Evolutionary conservation across 2,797 vertebrate species (phyloP).

Genomic region (Nannoperca obscura): DNA sequence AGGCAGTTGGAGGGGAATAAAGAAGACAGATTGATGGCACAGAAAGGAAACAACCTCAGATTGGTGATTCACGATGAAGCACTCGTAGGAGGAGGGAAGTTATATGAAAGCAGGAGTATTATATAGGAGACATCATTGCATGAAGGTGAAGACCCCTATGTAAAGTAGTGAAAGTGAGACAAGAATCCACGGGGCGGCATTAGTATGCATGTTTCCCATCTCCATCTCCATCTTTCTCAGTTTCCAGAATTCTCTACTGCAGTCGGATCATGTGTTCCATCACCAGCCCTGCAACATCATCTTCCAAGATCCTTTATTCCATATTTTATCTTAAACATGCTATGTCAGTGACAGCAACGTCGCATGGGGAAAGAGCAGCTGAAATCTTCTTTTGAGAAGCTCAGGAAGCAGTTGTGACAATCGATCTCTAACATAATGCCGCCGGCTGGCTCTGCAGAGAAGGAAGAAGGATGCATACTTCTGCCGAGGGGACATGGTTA

Average conservation of each 20-base stretch:
- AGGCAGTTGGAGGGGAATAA: slow-evolving; percentile 37
- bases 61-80: slow-evolving; percentile 45
- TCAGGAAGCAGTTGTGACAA: slow-evolving; percentile 55
- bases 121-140: slow-evolving; percentile 43
- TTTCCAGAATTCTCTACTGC: slow-evolving; percentile 51
- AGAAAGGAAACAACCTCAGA: slow-evolving; percentile 24
- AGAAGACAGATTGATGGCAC: slow-evolving; percentile 47
- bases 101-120: slow-evolving; percentile 24
- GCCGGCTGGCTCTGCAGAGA: slow-evolving; percentile 46
- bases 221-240: slow-evolving; percentile 47
- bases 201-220: slow-evolving; percentile 64
- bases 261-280: slow-evolving; percentile 67
- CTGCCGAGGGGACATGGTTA: slow-evolving; percentile 54
- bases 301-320: slow-evolving; percentile 60
- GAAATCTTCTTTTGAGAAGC: slow-evolving; percentile 56
- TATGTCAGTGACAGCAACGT: slow-evolving; percentile 56
- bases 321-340: slow-evolving; percentile 68
- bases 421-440: slow-evolving; percentile 45
- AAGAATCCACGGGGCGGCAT: slow-evolving; percentile 59
- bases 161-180: slow-evolving; percentile 50
- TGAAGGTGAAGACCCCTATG: slow-evolving; percentile 46
- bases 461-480: slow-evolving; percentile 28
- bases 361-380: slow-evolving; percentile 46
- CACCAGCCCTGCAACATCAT: slow-evolving; percentile 60
- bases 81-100: no score